These are phyloP conservation scores for Escarpia spicata DNA, from an alignment of 2,888 invertebrate species.

Conservation along the genomic window DNA sequence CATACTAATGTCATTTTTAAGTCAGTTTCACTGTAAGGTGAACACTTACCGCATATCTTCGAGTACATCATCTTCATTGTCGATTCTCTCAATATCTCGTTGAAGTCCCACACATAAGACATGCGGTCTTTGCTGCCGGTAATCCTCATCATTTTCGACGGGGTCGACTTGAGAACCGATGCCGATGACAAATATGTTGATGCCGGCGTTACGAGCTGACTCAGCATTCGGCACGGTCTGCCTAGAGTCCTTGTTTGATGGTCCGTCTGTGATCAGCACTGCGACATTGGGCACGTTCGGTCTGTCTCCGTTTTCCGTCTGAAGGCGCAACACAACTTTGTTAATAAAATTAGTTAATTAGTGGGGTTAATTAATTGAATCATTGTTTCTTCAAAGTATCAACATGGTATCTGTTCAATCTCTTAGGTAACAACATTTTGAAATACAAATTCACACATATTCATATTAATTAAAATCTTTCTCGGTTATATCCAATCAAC, in stretches of 20 bases:
- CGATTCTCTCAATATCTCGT: neutral
- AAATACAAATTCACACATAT: no score
- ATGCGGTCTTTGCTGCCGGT: neutral
- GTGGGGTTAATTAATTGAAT: no score
- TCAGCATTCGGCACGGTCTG: neutral
- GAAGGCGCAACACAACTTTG: neutral
- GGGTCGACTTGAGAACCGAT: neutral
- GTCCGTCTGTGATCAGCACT: slow-evolving; percentile 22
- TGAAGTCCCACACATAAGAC: neutral
- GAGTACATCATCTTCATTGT: neutral
- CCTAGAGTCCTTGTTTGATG: neutral
- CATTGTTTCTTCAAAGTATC: no score
- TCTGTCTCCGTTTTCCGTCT: neutral
- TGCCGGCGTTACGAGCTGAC: neutral
- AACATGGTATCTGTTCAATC: no score
- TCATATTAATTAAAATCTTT: neutral
- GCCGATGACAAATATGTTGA: neutral
- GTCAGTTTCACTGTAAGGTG: no score
- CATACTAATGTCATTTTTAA: no score
- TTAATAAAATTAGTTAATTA: neutral
- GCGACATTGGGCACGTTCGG: slow-evolving; percentile 18
- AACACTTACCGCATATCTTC: slow-evolving; percentile 11
- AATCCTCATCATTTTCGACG: neutral
- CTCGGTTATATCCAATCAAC: neutral
- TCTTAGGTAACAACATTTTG: no score